These are phyloP conservation scores for Dioctria linearis DNA, from an alignment of 2,888 invertebrate species.

Conservation along the genomic window DNA sequence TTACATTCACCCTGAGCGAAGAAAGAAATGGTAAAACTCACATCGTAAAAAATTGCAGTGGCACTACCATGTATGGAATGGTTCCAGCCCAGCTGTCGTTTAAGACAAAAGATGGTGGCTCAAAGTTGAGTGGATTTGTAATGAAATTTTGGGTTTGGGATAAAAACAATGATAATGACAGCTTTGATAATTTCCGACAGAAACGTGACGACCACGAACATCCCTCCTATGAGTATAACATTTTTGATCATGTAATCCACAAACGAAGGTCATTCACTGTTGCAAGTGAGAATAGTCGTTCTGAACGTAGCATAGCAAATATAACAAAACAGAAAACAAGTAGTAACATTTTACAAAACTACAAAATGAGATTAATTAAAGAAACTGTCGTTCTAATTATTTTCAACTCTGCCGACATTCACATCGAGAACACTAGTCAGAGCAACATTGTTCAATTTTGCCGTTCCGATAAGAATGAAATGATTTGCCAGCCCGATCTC, in stretches of 20 bases:
- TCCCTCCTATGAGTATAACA: conserved; percentile 62
- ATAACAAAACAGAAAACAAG: conserved; percentile 61
- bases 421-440: conserved; percentile 84
- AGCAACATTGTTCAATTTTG: conserved; percentile 85
- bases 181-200: conserved; percentile 19
- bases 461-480: conserved; percentile 66
- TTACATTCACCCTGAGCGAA: conserved; percentile 75
- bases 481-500: conserved; percentile 82
- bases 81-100: conserved; percentile 80
- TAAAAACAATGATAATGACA: conserved; percentile 56
- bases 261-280: conserved; percentile 65
- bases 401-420: conserved; percentile 81
- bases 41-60: conserved; percentile 77
- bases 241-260: conserved; percentile 65
- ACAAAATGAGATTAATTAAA: conserved; percentile 74
- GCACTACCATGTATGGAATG: conserved; percentile 80
- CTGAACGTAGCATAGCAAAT: conserved; percentile 61
- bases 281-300: conserved; percentile 60
- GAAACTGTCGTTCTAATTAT: conserved; percentile 85
- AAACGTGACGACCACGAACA: conserved; percentile 58
- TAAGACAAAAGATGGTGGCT: conserved; percentile 71
- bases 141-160: conserved; percentile 89
- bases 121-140: conserved; percentile 81
- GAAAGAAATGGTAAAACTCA: conserved; percentile 73
- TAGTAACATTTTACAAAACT: conserved; percentile 62